Conservation (phyloP, 2,888 invertebrate species). For the Tetragonisca angustula region DNA sequence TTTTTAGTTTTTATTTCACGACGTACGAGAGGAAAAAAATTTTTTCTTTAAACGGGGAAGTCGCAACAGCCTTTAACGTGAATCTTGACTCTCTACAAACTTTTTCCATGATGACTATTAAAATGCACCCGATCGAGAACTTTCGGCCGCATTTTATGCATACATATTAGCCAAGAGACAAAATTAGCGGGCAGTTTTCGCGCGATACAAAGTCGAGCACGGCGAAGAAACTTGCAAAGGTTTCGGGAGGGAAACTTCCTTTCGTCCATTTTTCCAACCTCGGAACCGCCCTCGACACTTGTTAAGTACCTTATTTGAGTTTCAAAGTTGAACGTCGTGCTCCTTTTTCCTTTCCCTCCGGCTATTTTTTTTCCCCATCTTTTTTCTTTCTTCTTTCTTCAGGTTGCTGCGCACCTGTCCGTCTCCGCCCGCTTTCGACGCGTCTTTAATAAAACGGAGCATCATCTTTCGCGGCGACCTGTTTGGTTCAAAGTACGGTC, state of each 20-base stretch:
- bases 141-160: slow-evolving; percentile 44
- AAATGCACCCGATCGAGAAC: slow-evolving; percentile 28
- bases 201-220: slow-evolving; percentile 26
- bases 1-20: background rate
- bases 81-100: slow-evolving; percentile 24
- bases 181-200: slow-evolving; percentile 59
- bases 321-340: slow-evolving; percentile 56
- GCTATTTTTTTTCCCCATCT: background rate
- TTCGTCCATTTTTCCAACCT: slow-evolving; percentile 46
- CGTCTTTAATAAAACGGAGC: slow-evolving; percentile 56
- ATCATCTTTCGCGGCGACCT: slow-evolving; percentile 21
- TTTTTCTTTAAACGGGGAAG: background rate
- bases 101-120: slow-evolving; percentile 9
- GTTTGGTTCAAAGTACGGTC: background rate
- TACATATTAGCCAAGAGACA: slow-evolving; percentile 25
- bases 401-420: background rate
- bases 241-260: slow-evolving; percentile 36
- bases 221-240: slow-evolving; percentile 41
- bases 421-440: slow-evolving; percentile 13
- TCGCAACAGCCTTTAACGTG: no score
- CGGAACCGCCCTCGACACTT: slow-evolving; percentile 52
- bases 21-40: background rate
- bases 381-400: background rate
- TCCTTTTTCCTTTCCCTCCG: slow-evolving; percentile 10
- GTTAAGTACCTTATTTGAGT: slow-evolving; percentile 65